Percentiles rank a stretch among this genome's conserved stretches.
Conservation (phyloP, 2,797 vertebrate species). For the Eremophila alpestris region DNA sequence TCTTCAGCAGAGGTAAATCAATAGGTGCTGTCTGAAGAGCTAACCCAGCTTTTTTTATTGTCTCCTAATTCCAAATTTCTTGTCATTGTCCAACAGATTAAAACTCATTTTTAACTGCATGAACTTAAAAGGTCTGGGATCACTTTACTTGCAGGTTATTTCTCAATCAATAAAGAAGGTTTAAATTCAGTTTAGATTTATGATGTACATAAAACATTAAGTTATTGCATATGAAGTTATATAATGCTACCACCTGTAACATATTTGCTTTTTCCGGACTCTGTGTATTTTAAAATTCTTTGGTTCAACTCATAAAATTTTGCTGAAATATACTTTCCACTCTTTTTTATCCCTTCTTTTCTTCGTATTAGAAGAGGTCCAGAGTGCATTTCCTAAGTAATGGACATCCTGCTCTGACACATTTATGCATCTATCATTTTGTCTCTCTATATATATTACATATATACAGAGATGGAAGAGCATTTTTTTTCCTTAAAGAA, state of each 20-base stretch:
- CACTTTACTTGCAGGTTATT: slow-evolving; percentile 53
- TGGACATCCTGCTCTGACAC: background rate
- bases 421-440: background rate
- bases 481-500: background rate
- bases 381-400: slow-evolving; percentile 29
- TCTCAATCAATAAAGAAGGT: slow-evolving; percentile 55
- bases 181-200: slow-evolving; percentile 61
- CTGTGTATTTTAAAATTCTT: slow-evolving; percentile 60
- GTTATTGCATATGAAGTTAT: slow-evolving; percentile 54
- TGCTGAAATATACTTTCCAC: slow-evolving; percentile 31
- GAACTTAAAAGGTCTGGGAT: slow-evolving; percentile 44
- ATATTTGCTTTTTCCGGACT: slow-evolving; percentile 65
- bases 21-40: background rate
- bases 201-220: slow-evolving; percentile 64
- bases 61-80: slow-evolving; percentile 48
- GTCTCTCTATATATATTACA: background rate
- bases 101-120: slow-evolving; percentile 14
- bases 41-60: background rate
- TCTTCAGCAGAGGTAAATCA: background rate
- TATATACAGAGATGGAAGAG: background rate
- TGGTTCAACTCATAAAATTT: slow-evolving; percentile 52
- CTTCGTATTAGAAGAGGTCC: slow-evolving; percentile 24
- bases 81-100: slow-evolving; percentile 40
- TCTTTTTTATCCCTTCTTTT: background rate
- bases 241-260: slow-evolving; percentile 61